These are phyloP conservation scores for Polyommatus icarus DNA, from an alignment of 2,888 invertebrate species.

Conservation along the genomic window DNA sequence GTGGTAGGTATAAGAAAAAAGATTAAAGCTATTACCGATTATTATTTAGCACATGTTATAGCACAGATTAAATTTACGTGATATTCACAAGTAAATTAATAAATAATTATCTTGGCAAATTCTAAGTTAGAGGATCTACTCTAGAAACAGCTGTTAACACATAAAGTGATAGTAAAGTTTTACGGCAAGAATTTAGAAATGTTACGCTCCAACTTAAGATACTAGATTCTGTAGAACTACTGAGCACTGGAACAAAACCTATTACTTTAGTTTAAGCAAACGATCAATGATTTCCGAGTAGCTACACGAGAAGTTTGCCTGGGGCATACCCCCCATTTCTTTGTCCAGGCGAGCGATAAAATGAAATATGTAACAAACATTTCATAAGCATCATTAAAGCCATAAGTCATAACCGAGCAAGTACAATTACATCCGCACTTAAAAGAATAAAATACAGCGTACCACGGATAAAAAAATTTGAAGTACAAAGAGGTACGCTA, in stretches of 20 bases:
- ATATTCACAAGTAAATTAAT: not conserved
- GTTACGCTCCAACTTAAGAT: conserved; percentile 16
- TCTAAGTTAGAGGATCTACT: not conserved
- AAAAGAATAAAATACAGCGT: not conserved
- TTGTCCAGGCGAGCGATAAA: not conserved
- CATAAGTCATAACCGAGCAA: not conserved
- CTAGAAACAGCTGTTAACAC: not conserved
- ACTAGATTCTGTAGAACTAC: conserved; percentile 15
- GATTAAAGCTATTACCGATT: not conserved
- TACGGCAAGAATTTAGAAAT: conserved; percentile 23
- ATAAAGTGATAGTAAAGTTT: conserved; percentile 14
- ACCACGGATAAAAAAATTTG: not conserved
- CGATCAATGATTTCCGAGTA: not conserved
- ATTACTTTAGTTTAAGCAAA: conserved; percentile 21
- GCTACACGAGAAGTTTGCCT: not conserved
- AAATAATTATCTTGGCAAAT: not conserved
- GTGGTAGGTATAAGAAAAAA: not conserved
- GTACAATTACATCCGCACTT: conserved; percentile 10
- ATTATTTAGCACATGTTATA: not conserved
- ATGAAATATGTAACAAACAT: not conserved
- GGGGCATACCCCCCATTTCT: too few species aligned
- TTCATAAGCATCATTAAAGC: not conserved
- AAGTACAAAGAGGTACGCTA: conserved; percentile 22
- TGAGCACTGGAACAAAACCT: conserved; percentile 22
- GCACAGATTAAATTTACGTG: not conserved